These are phyloP conservation scores for Lutjanus erythropterus DNA, from an alignment of 2,113 vertebrate species.

Conservation along the genomic window DNA sequence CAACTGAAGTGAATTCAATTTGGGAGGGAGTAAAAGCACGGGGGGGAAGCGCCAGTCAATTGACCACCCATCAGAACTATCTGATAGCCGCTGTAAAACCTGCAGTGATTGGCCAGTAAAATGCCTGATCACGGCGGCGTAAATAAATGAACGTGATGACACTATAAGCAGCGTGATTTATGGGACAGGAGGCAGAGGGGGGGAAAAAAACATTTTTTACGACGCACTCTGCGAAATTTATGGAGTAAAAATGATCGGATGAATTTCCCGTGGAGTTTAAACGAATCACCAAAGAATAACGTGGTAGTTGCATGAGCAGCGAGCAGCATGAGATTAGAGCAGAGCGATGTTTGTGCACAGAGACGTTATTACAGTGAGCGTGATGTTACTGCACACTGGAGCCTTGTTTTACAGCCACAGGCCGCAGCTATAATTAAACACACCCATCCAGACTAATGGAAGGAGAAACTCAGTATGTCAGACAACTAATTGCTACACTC, in stretches of 20 bases:
- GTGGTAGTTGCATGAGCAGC: neutral
- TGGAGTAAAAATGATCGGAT: neutral
- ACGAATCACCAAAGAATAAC: neutral
- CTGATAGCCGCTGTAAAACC: conserved; percentile 36
- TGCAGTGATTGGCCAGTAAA: neutral
- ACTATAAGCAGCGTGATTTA: conserved; percentile 10
- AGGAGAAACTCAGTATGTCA: conserved; percentile 61
- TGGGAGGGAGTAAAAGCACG: conserved; percentile 42
- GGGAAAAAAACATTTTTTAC: no score
- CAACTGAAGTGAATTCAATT: conserved; percentile 67
- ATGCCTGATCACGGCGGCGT: neutral
- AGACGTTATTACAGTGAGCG: conserved; percentile 12
- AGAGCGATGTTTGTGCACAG: conserved; percentile 19
- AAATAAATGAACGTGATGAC: conserved; percentile 4
- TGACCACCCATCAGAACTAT: conserved; percentile 62
- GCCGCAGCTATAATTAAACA: conserved; percentile 65
- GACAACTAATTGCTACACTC: conserved; percentile 65
- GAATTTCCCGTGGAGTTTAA: neutral
- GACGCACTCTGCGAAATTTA: no score
- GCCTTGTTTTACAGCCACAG: conserved; percentile 58
- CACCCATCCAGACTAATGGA: conserved; percentile 67
- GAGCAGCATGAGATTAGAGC: conserved; percentile 1
- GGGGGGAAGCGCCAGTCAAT: conserved; percentile 30
- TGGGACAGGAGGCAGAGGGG: neutral
- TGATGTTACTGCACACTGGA: conserved; percentile 20